These are phyloP conservation scores for Philereme transversata DNA, from an alignment of 2,888 invertebrate genomes.

Conservation along the genomic window DNA sequence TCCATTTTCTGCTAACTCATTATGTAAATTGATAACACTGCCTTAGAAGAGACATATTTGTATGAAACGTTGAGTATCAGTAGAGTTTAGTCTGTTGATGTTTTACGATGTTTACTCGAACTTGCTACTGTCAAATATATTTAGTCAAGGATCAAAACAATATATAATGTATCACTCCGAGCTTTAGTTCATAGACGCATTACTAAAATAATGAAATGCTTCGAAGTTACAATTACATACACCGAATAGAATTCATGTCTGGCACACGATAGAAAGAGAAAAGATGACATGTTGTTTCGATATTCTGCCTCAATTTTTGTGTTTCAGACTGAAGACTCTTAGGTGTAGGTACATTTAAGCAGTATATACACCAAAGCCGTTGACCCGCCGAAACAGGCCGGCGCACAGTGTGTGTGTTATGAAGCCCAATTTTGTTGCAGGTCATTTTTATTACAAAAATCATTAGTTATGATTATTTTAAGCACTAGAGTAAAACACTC, in stretches of 20 bases:
- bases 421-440: too few species aligned
- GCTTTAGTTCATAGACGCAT: not conserved
- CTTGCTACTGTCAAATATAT: slow-evolving; percentile 19
- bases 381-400: too few species aligned
- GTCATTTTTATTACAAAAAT: too few species aligned
- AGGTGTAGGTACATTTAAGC: too few species aligned
- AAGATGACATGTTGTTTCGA: too few species aligned
- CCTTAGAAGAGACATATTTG: slow-evolving; percentile 59
- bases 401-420: too few species aligned
- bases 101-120: slow-evolving; percentile 31
- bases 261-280: not conserved
- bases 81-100: slow-evolving; percentile 38
- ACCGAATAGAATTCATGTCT: not conserved
- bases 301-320: too few species aligned
- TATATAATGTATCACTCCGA: slow-evolving; percentile 13
- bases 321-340: too few species aligned
- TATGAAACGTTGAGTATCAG: slow-evolving; percentile 38
- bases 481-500: too few species aligned
- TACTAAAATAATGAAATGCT: slow-evolving; percentile 2
- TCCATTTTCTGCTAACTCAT: slow-evolving; percentile 33
- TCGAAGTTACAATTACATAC: not conserved
- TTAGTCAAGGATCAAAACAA: slow-evolving; percentile 5
- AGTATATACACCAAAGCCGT: too few species aligned
- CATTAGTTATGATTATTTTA: too few species aligned
- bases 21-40: slow-evolving; percentile 56